Evolutionary conservation across 2,888 invertebrate genomes (phyloP).

Genomic region (Poecilobothrus nobilitatus): DNA sequence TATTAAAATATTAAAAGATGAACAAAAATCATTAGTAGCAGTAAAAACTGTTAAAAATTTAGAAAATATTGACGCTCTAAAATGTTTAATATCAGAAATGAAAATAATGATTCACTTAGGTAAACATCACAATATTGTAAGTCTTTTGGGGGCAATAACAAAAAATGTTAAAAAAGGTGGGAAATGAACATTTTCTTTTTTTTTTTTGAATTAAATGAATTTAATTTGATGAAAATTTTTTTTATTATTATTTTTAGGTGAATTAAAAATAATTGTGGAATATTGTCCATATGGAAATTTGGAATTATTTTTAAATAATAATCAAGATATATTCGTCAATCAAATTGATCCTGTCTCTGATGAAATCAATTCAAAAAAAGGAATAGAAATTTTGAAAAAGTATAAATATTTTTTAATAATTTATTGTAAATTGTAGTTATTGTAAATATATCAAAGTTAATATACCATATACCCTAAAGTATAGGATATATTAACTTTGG

Average conservation of each 20-base stretch:
- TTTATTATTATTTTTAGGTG: too few species aligned
- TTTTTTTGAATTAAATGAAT: too few species aligned
- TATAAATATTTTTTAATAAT: too few species aligned
- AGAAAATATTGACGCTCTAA: slow-evolving; percentile 55
- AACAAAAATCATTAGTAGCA: slow-evolving; percentile 67
- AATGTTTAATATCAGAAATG: slow-evolving; percentile 75
- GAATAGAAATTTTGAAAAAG: too few species aligned
- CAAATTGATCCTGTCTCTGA: slow-evolving; percentile 65
- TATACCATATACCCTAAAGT: too few species aligned
- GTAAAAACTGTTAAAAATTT: slow-evolving; percentile 83
- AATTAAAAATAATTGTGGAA: slow-evolving; percentile 87
- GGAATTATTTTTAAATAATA: slow-evolving; percentile 74
- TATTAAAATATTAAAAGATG: slow-evolving; percentile 61
- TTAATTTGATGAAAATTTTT: too few species aligned
- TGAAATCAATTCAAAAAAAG: slow-evolving; percentile 55
- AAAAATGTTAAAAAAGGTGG: slow-evolving; percentile 72
- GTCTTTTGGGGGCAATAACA: slow-evolving; percentile 82
- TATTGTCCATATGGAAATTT: slow-evolving; percentile 89
- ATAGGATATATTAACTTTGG: too few species aligned
- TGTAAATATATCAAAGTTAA: too few species aligned
- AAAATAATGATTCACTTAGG: slow-evolving; percentile 90
- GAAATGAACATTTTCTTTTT: not conserved
- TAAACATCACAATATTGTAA: slow-evolving; percentile 83
- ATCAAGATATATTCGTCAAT: slow-evolving; percentile 74
- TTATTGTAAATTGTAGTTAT: too few species aligned